Evolutionary conservation across 2,113 vertebrate species (phyloP), one percentile per base, ranked within the genome.

Genomic region (Saimiri boliviensis): DNA sequence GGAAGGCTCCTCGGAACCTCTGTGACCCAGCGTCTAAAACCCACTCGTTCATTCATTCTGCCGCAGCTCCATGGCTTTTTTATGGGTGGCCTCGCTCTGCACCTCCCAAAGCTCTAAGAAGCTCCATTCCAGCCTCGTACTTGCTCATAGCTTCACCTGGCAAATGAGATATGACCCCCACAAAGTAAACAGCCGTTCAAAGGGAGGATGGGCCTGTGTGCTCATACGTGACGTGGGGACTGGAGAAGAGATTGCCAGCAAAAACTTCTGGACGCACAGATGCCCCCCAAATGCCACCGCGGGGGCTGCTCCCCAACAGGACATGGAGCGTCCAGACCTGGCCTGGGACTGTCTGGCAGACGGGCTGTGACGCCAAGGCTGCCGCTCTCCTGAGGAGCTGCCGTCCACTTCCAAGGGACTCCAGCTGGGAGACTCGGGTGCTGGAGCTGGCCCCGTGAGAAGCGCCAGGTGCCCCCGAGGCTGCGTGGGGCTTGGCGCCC

Each of bases 401-500:
- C 71, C 5, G 1, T 30, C n/a, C 8, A 16, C 32, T 70, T 6
- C 25, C 0, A 0, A 11, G 5, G n/a, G 21, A 37, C 42, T 37
- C 19, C 12, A 40, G 32, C 4, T 6, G 45, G 71, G 52, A 76
- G 88, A 80, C 17, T 1, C 8, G 27, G 27, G 21, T 25, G 1
- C 10, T 42, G 45, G 56, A 9, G 13, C n/a, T 77, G 60, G 60
- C 25, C 17, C 16, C 2, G 17, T 10, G 68, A 16, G 35, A 40
- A 47, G 30, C 0, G 1, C 77, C 3, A 2, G 1, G 12, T 13
- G 1, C 16, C 37, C 8, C 8, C 16, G 2, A 21, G 32, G 32
- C 47, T 1, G 0, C 71, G n/a, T 3, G 17, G 35, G n/a, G 32
- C 16, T 11, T 21, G 19, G 54, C 25, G 6, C 13, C 20, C 2